Evolutionary conservation across 1,140 invertebrate genomes (phyloP).

Genomic region (Drosophila melanica): DNA sequence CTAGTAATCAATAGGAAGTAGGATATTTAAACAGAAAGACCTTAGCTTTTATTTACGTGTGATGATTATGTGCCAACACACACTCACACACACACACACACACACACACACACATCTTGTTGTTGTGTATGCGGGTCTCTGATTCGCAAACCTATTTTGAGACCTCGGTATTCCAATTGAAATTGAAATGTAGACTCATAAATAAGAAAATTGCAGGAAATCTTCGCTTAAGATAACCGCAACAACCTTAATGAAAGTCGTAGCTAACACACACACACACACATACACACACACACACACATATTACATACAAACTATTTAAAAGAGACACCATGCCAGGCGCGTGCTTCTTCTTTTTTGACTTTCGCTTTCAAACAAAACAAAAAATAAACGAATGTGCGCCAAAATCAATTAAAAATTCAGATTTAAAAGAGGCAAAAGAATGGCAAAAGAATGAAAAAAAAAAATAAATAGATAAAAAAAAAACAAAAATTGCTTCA

Average conservation of each 20-base stretch:
- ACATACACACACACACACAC: slow-evolving; percentile 6
- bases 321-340: slow-evolving; percentile 1
- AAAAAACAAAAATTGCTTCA: slow-evolving; percentile 38
- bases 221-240: slow-evolving; percentile 62
- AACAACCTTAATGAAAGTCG: slow-evolving; percentile 47
- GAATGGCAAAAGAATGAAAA: slow-evolving; percentile 12
- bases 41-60: not conserved
- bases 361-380: slow-evolving; percentile 50
- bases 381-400: slow-evolving; percentile 7
- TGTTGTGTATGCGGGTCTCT: slow-evolving; percentile 7
- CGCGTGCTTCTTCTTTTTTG: slow-evolving; percentile 1
- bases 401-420: slow-evolving; percentile 61
- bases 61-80: not conserved
- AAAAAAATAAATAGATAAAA: slow-evolving; percentile 30
- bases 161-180: slow-evolving; percentile 37
- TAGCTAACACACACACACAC: slow-evolving; percentile 12
- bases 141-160: slow-evolving; percentile 42
- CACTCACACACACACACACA: not conserved
- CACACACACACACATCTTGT: not conserved
- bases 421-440: slow-evolving; percentile 2
- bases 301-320: not conserved
- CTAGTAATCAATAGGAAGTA: not conserved
- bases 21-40: not conserved
- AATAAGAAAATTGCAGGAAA: slow-evolving; percentile 77
- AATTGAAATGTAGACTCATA: slow-evolving; percentile 44